These are phyloP conservation scores for Octomys mimax DNA, from an alignment of 2,797 vertebrate genomes.

Conservation along the genomic window DNA sequence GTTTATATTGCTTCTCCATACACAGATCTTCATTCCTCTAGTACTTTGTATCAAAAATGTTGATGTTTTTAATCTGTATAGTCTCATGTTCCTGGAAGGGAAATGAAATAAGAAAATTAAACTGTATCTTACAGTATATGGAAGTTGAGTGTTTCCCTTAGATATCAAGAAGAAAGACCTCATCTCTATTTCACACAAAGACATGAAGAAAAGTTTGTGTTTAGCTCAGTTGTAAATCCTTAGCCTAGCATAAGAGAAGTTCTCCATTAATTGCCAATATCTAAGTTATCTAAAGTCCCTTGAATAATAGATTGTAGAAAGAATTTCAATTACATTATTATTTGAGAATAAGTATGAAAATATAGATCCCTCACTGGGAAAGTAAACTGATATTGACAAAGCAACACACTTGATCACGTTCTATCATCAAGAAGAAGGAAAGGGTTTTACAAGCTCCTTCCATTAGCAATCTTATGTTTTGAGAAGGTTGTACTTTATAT, in stretches of 20 bases:
- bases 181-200: neutral
- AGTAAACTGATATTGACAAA: constrained; percentile 1
- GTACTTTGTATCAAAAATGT: neutral
- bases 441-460: neutral
- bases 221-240: neutral
- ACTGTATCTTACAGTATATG: neutral
- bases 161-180: constrained; percentile 9
- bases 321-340: neutral
- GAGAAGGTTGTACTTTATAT: constrained; percentile 34
- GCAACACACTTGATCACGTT: neutral
- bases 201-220: neutral
- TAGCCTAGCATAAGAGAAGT: neutral
- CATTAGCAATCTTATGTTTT: constrained; percentile 23
- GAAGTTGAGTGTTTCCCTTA: neutral
- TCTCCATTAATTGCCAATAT: neutral
- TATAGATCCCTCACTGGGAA: neutral
- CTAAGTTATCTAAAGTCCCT: neutral
- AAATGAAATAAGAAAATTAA: neutral
- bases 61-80: neutral
- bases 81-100: neutral
- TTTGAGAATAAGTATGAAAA: neutral
- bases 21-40: neutral
- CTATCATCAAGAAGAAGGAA: neutral
- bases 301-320: neutral
- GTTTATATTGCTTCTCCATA: neutral